A percentile compares a stretch with the other conserved stretches of the same genome.
Evolutionary conservation across 2,888 invertebrate species (phyloP).

Genomic region (Macaria notata): DNA sequence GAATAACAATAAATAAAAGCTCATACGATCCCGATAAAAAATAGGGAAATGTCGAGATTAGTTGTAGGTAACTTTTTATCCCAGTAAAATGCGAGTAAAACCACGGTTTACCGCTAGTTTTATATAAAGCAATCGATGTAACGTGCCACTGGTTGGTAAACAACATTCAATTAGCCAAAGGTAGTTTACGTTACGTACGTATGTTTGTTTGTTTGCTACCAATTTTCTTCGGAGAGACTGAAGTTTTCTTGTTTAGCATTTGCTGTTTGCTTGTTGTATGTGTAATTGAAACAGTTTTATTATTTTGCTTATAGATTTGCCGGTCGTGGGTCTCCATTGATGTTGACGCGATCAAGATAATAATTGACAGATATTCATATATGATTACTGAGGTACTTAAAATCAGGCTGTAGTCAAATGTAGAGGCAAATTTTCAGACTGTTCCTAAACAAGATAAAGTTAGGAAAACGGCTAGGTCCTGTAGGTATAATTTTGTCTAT

Average conservation of each 20-base stretch:
- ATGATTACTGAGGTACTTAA: background rate
- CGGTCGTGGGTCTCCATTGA: no score
- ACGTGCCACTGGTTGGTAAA: constrained; percentile 23
- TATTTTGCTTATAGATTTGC: background rate
- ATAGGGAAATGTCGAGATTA: no score
- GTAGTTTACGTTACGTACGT: constrained; percentile 16
- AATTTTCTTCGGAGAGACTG: constrained; percentile 11
- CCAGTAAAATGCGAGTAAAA: no score
- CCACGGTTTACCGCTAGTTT: background rate
- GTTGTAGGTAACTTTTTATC: no score
- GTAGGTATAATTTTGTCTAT: no score
- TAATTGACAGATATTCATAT: background rate
- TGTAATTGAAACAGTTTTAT: constrained; percentile 1
- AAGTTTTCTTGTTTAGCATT: constrained; percentile 12
- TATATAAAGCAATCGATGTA: constrained; percentile 26
- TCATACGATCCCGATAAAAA: no score
- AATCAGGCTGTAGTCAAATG: no score
- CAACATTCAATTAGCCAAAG: constrained; percentile 26
- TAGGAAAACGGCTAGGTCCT: no score
- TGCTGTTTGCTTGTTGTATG: background rate
- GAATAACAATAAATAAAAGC: no score
- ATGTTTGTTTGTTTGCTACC: constrained; percentile 17
- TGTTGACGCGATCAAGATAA: no score
- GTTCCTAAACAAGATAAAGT: no score
- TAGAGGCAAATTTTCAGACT: no score